phyloP scores from a whole-genome alignment of 2,113 vertebrate genomes.

The Ovis aries region DNA sequence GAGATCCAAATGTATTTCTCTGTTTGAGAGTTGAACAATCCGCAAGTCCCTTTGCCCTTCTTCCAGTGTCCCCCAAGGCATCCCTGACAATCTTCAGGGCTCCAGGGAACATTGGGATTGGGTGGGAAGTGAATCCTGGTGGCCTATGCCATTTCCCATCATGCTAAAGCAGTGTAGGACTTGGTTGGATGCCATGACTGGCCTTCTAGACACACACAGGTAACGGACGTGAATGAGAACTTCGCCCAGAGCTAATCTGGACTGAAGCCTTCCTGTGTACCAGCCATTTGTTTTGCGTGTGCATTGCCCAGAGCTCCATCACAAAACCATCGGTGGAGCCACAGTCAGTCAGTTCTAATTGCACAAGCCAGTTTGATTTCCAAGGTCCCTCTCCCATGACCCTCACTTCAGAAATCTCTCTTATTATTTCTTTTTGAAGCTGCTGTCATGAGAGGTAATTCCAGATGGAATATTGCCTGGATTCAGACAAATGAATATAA shows the following conservation, averaged over 20 bases:
- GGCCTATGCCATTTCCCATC: not conserved
- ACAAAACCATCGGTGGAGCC: not conserved
- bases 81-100: not conserved
- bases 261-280: not conserved
- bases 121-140: not conserved
- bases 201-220: too few species aligned
- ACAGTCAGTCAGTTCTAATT: not conserved
- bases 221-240: not conserved
- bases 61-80: not conserved
- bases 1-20: not conserved
- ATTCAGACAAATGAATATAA: not conserved
- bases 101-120: not conserved
- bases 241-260: not conserved
- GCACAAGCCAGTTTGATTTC: not conserved
- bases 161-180: not conserved
- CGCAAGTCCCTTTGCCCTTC: not conserved
- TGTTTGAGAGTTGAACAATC: not conserved
- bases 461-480: not conserved
- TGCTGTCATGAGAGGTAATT: not conserved
- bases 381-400: not conserved
- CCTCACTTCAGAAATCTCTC: not conserved
- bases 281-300: not conserved
- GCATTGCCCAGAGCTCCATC: not conserved
- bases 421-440: conserved; percentile 5
- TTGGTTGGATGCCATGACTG: not conserved